A percentile compares a stretch with the other conserved stretches of the same genome.
Conservation (phyloP, 2,113 vertebrate genomes). For the Pomatorhinus ruficollis region DNA sequence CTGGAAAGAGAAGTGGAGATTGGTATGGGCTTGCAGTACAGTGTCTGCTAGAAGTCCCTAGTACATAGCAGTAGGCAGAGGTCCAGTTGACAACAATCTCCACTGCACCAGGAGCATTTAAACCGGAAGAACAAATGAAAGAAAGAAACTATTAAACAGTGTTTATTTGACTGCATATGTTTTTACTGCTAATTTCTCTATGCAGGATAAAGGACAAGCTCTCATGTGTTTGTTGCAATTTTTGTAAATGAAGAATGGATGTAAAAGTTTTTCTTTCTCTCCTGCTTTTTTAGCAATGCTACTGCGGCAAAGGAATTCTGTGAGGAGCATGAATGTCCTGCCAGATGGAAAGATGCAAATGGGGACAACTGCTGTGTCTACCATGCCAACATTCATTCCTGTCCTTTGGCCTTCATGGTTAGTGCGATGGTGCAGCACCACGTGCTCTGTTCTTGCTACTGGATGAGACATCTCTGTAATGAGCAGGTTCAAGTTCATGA, state of each 20-base stretch:
- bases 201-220: not conserved
- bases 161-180: not conserved
- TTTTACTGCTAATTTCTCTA: not conserved
- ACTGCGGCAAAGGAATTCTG: conserved; percentile 80
- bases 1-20: not conserved
- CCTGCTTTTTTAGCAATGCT: conserved; percentile 50
- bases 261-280: not conserved
- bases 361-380: conserved; percentile 85
- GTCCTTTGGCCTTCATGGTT: conserved; percentile 84
- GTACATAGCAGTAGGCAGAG: not conserved
- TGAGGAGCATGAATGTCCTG: conserved; percentile 79
- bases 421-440: not conserved
- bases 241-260: not conserved
- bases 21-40: not conserved
- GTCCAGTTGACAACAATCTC: not conserved
- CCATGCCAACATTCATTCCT: conserved; percentile 88
- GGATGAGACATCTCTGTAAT: not conserved
- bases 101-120: not conserved
- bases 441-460: not conserved
- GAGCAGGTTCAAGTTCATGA: not conserved
- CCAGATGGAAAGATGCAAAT: conserved; percentile 83
- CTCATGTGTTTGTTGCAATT: not conserved
- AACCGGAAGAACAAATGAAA: not conserved
- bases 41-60: not conserved
- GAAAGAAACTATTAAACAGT: not conserved